Evolutionary conservation across 2,113 vertebrate species (phyloP).

Genomic region (Rhagologus leucostigma): DNA sequence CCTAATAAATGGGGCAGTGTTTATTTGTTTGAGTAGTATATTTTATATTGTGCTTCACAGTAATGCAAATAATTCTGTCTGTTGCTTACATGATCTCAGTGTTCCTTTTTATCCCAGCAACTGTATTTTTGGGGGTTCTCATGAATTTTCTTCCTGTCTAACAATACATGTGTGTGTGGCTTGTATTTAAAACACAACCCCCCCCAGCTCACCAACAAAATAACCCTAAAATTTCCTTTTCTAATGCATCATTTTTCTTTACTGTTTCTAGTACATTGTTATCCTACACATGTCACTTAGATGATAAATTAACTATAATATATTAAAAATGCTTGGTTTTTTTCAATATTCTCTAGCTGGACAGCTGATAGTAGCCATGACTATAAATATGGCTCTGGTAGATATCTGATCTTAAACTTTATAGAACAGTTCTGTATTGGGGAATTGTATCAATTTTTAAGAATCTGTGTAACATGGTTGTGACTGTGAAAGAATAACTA

Average conservation of each 20-base stretch:
- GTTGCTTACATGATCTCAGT: background rate
- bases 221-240: slow-evolving; percentile 55
- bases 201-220: background rate
- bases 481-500: slow-evolving; percentile 52
- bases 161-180: background rate
- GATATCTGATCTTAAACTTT: slow-evolving; percentile 83
- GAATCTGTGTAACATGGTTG: slow-evolving; percentile 45
- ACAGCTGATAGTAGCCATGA: slow-evolving; percentile 84
- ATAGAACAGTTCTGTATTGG: slow-evolving; percentile 72
- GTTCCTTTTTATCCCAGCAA: background rate
- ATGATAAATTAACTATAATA: slow-evolving; percentile 82
- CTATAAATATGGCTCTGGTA: slow-evolving; percentile 74
- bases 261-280: slow-evolving; percentile 61
- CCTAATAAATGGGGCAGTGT: background rate
- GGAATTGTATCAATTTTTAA: slow-evolving; percentile 54
- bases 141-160: background rate
- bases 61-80: background rate
- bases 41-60: background rate
- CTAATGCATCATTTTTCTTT: slow-evolving; percentile 68
- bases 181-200: slow-evolving; percentile 29
- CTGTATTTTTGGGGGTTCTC: slow-evolving; percentile 8
- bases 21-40: background rate
- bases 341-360: slow-evolving; percentile 77
- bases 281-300: slow-evolving; percentile 76
- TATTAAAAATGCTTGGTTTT: slow-evolving; percentile 80